phyloP scores from a whole-genome alignment of 2,797 vertebrate species.

The Pipistrellus kuhlii region DNA sequence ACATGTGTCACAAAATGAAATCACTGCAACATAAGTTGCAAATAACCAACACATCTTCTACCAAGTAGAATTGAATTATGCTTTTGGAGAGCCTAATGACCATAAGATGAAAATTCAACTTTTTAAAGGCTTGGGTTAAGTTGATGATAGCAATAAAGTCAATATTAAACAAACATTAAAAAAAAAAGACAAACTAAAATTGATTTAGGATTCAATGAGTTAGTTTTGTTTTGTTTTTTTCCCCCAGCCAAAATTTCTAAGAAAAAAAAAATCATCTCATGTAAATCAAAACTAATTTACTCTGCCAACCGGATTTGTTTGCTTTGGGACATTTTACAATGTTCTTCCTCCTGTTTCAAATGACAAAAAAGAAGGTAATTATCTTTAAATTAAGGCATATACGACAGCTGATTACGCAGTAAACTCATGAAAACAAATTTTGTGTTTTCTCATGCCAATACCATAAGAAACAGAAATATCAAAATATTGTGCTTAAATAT shows the following conservation, averaged over 20 bases:
- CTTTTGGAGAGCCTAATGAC: constrained; percentile 5
- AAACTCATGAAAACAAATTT: constrained; percentile 64
- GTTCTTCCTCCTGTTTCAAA: constrained; percentile 65
- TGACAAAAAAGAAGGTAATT: constrained; percentile 53
- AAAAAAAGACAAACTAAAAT: constrained; percentile 62
- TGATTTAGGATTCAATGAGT: constrained; percentile 34
- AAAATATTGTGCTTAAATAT: constrained; percentile 48
- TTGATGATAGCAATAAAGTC: background rate
- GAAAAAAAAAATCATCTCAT: constrained; percentile 53
- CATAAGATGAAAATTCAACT: background rate
- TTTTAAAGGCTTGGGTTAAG: background rate
- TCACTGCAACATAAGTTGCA: constrained; percentile 31
- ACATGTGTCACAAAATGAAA: background rate
- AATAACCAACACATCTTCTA: background rate
- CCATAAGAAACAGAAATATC: constrained; percentile 43
- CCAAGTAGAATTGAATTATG: constrained; percentile 29
- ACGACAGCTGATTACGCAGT: constrained; percentile 56
- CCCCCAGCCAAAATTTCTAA: constrained; percentile 16
- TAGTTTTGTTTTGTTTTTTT: background rate
- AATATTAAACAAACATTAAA: constrained; percentile 29
- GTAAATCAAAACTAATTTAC: constrained; percentile 75
- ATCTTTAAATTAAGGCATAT: constrained; percentile 68
- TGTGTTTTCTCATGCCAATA: constrained; percentile 40
- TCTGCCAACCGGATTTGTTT: constrained; percentile 65
- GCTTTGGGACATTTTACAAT: constrained; percentile 63